Evolutionary conservation across 2,113 vertebrate genomes (phyloP), one percentile per base, ranked within the genome.

Genomic region (Gadus chalcogrammus): DNA sequence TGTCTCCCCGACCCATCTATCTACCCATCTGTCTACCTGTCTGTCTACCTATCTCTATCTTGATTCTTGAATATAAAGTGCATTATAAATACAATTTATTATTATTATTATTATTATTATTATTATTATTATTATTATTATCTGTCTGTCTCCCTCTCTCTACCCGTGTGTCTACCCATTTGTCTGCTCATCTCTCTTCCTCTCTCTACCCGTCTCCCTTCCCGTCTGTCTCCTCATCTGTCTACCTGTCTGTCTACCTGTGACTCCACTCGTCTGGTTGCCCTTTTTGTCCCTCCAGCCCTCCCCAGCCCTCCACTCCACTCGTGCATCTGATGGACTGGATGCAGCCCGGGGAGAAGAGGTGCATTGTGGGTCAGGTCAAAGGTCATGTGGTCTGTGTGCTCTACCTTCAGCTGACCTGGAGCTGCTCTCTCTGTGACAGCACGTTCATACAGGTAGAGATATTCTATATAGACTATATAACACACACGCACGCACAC

Each of bases 351-450:
- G 18, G 6, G 16, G 27, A 76, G 58, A 58, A 71, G 15, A 59
- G 60, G 13, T 35, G 67, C 65, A 38, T 18, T n/a, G 74, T 82
- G 64, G 81, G 69, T 56, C 64, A 18, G 69, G 77, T 89, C 75
- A 87, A 20, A 80, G 82, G 82, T 80, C 88, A 89, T 0, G 68
- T 86, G 71, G 85, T 85, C 42, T 76, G 85, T 72, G 74, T 87
- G 68, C 81, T 89, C 52, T 79, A 77, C 11, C 62, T 88, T 71
- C 65, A 82, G 1, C 84, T 89, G 38, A 73, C 77, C 64, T 89
- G 88, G 88, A 87, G 35, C 69, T 89, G 88, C 64, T 80, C 76
- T 0, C 56, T 58, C 27, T 88, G 85, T 63, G 84, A 69, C 11
- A 48, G 67, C 1, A 0, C 80, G 1, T 85, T 67, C 65, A 27